A percentile compares a stretch with the other conserved stretches of the same genome.
Conservation (phyloP, 2,888 invertebrate species). For the Hartigia nigra region DNA sequence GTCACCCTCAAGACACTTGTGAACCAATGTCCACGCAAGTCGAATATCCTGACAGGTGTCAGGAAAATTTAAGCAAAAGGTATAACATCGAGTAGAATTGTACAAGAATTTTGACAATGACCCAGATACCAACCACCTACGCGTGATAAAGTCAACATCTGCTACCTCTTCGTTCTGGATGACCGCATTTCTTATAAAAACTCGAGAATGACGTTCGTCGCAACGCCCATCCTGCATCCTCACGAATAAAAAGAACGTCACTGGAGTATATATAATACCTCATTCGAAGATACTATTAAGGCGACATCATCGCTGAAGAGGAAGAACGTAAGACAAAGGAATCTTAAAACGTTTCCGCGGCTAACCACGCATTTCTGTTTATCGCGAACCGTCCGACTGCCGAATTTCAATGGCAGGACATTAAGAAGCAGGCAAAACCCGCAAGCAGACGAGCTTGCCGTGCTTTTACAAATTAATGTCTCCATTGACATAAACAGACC, state of each 20-base stretch:
- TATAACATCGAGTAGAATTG: slow-evolving; percentile 6
- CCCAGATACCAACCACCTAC: slow-evolving; percentile 23
- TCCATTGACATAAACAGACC: background rate
- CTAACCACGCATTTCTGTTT: background rate
- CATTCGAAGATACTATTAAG: slow-evolving; percentile 4
- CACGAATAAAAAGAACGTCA: slow-evolving; percentile 3
- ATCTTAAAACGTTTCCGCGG: background rate
- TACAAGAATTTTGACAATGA: slow-evolving; percentile 32
- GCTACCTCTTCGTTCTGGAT: slow-evolving; percentile 14
- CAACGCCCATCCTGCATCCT: slow-evolving; percentile 1
- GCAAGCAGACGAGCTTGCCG: too few species aligned
- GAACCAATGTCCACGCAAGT: background rate
- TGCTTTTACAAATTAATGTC: background rate
- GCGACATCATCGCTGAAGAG: background rate
- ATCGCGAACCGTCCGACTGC: slow-evolving; percentile 13
- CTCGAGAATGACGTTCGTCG: background rate
- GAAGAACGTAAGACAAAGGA: background rate
- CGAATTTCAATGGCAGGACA: slow-evolving; percentile 14
- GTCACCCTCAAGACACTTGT: background rate
- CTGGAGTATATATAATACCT: slow-evolving; percentile 20
- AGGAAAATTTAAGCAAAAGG: background rate
- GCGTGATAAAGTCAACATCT: slow-evolving; percentile 21
- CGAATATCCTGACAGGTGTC: background rate
- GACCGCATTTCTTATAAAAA: slow-evolving; percentile 21
- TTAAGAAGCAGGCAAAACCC: slow-evolving; percentile 4